Evolutionary conservation across 2,113 vertebrate genomes (phyloP).

Genomic region (Lucifuga dentata): DNA sequence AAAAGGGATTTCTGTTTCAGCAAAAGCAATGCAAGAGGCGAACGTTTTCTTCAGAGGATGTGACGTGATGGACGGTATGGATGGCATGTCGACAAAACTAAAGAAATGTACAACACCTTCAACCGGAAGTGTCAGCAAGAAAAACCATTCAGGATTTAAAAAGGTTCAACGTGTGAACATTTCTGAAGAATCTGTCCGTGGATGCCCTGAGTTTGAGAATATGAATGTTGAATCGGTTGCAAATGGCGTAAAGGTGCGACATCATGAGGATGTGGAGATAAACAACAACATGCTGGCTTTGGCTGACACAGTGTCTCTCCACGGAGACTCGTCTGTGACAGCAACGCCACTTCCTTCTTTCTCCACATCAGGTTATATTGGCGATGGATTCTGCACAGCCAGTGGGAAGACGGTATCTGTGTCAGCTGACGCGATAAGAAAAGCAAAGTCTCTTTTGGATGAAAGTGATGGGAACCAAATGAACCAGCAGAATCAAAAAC

Average conservation of each 20-base stretch:
- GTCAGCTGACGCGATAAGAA: slow-evolving; percentile 50
- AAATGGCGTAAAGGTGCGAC: background rate
- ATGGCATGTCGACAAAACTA: background rate
- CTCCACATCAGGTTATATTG: slow-evolving; percentile 4
- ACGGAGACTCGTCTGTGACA: slow-evolving; percentile 74
- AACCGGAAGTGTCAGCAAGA: slow-evolving; percentile 33
- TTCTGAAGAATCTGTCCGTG: slow-evolving; percentile 78
- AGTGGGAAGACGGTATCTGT: slow-evolving; percentile 56
- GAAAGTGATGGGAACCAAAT: slow-evolving; percentile 66
- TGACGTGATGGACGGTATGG: background rate
- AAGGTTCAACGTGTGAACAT: slow-evolving; percentile 15
- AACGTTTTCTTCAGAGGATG: slow-evolving; percentile 53
- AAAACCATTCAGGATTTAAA: slow-evolving; percentile 14
- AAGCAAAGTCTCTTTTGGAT: slow-evolving; percentile 76
- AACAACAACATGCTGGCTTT: slow-evolving; percentile 51
- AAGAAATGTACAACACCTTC: background rate
- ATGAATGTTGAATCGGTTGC: background rate
- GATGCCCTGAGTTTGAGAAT: slow-evolving; percentile 50
- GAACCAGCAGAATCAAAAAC: slow-evolving; percentile 2
- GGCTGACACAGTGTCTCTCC: slow-evolving; percentile 75
- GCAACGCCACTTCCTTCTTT: slow-evolving; percentile 60
- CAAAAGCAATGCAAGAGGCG: slow-evolving; percentile 50
- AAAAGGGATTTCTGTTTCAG: slow-evolving; percentile 55
- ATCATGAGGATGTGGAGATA: slow-evolving; percentile 6
- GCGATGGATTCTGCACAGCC: slow-evolving; percentile 83